Evolutionary conservation across 2,113 vertebrate genomes (phyloP).

Genomic region (Tupaia chinensis): DNA sequence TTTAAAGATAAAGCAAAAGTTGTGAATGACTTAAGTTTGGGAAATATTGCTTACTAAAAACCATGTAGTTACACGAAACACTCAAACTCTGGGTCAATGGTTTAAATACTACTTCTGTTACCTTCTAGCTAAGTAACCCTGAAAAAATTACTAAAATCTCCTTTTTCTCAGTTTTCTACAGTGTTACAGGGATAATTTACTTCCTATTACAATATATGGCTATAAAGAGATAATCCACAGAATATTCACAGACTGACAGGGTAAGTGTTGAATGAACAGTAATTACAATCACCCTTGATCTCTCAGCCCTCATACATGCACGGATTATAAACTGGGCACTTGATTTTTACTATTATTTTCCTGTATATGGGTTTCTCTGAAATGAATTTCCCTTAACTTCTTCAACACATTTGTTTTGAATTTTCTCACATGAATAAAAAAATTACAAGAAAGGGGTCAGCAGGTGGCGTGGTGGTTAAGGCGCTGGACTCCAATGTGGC

Average conservation of each 20-base stretch:
- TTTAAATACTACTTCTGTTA: neutral
- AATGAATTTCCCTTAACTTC: neutral
- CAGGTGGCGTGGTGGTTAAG: no score
- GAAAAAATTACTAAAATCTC: constrained; percentile 32
- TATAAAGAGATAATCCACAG: neutral
- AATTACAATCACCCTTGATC: neutral
- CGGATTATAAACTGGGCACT: neutral
- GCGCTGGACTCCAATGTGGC: no score
- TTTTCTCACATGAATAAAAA: neutral
- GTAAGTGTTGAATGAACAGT: neutral
- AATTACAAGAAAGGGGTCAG: neutral
- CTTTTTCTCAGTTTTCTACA: neutral
- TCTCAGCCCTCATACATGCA: neutral
- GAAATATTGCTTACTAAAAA: neutral
- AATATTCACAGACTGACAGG: neutral
- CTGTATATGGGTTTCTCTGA: neutral
- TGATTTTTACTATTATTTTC: neutral
- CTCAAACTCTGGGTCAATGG: neutral
- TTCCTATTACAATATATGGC: neutral
- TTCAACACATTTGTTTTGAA: neutral
- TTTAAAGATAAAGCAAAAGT: constrained; percentile 38
- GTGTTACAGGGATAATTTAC: neutral
- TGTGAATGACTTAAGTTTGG: neutral
- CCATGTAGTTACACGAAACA: neutral
- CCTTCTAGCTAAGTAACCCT: neutral